Percentiles rank a stretch among this genome's conserved stretches.
These are phyloP conservation scores for Ophioninae sp. DNA, from an alignment of 2,888 invertebrate species.

Conservation along the genomic window DNA sequence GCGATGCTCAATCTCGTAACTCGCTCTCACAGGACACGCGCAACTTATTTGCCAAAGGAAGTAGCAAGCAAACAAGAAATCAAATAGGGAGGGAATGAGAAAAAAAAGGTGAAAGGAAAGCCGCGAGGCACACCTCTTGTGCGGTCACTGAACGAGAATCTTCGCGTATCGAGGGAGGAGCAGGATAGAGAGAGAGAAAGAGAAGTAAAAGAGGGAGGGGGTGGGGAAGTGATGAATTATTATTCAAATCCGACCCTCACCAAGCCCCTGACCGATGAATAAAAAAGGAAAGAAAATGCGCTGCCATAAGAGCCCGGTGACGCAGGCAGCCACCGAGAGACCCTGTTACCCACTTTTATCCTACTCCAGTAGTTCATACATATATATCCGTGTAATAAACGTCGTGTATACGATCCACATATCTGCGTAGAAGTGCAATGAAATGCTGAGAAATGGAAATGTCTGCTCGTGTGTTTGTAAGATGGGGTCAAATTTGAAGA, in stretches of 20 bases:
- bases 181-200: neutral
- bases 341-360: constrained; percentile 56
- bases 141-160: constrained; percentile 33
- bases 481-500: neutral
- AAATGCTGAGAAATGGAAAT: no score
- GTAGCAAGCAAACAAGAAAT: constrained; percentile 34
- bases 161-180: constrained; percentile 36
- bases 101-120: constrained; percentile 39
- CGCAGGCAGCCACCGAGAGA: constrained; percentile 47
- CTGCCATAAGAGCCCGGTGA: constrained; percentile 26
- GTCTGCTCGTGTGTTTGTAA: neutral
- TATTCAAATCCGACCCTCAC: constrained; percentile 51
- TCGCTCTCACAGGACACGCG: neutral
- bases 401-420: neutral
- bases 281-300: constrained; percentile 32
- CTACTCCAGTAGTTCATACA: constrained; percentile 7
- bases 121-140: constrained; percentile 39
- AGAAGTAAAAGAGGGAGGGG: neutral
- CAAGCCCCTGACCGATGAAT: constrained; percentile 26
- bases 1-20: neutral
- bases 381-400: constrained; percentile 1
- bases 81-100: constrained; percentile 25
- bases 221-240: constrained; percentile 51
- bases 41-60: constrained; percentile 8
- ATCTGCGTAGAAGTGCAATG: neutral